These are phyloP conservation scores for Monopterus albus DNA, from an alignment of 2,113 vertebrate species.

Conservation along the genomic window DNA sequence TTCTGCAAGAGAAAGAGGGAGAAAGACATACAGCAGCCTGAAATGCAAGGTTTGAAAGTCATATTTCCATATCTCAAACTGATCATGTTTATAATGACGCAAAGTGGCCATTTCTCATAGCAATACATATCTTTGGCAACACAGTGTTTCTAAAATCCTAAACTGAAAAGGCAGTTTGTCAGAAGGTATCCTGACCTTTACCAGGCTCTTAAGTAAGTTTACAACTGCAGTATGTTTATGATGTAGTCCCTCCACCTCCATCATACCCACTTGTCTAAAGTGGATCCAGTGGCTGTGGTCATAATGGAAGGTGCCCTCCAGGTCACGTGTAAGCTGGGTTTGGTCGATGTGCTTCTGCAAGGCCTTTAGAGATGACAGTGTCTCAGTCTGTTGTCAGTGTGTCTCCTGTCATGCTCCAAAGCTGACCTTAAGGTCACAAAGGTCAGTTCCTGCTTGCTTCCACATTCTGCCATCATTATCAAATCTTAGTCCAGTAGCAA, in stretches of 20 bases:
- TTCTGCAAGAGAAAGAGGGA: conserved; percentile 73
- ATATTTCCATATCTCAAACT: conserved; percentile 4
- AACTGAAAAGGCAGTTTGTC: not conserved
- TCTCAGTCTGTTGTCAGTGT: conserved; percentile 79
- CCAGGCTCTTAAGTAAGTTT: not conserved
- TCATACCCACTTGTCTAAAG: conserved; percentile 82
- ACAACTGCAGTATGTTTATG: conserved; percentile 9
- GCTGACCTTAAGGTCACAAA: no score
- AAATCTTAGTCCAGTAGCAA: not conserved
- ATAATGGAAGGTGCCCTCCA: conserved; percentile 85
- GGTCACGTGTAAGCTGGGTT: conserved; percentile 84
- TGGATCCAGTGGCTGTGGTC: conserved; percentile 85
- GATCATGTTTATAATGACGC: conserved; percentile 26
- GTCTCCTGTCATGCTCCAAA: no score
- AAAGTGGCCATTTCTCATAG: not conserved
- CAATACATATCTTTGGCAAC: not conserved
- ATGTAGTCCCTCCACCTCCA: not conserved
- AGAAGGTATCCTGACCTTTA: not conserved
- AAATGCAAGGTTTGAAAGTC: no score
- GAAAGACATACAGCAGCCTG: no score
- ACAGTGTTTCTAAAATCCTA: not conserved
- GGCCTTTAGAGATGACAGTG: conserved; percentile 84
- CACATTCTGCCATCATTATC: conserved; percentile 10
- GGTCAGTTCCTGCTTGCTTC: not conserved
- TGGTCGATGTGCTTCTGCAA: conserved; percentile 85